Percentiles rank a stretch among this genome's conserved stretches.
These are phyloP conservation scores for Drosophila birchii DNA, from an alignment of 2,888 invertebrate species.

Conservation along the genomic window DNA sequence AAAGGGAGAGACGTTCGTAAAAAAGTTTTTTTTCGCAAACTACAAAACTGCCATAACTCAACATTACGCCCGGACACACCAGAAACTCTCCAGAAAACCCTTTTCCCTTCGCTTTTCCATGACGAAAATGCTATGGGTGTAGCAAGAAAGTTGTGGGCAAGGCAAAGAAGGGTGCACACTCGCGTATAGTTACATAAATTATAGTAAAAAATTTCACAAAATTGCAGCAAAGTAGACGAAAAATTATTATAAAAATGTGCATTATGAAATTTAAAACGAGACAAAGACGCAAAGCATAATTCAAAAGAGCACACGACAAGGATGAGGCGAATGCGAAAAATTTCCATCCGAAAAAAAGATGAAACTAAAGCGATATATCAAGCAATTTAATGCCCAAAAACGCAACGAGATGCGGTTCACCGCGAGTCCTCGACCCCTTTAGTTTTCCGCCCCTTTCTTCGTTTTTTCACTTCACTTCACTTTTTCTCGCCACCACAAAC, in stretches of 20 bases:
- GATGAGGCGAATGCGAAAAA: constrained; percentile 2
- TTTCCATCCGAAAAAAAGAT: constrained; percentile 37
- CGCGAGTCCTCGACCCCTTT: constrained; percentile 27
- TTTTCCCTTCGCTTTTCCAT: constrained; percentile 51
- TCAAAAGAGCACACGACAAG: constrained; percentile 41
- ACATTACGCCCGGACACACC: constrained; percentile 67
- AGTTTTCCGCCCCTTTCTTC: neutral
- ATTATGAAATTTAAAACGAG: constrained; percentile 78
- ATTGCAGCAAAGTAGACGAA: constrained; percentile 78
- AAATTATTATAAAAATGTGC: constrained; percentile 78
- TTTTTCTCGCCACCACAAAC: constrained; percentile 53
- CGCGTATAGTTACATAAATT: constrained; percentile 61
- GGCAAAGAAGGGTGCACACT: constrained; percentile 20
- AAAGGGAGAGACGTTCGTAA: constrained; percentile 54
- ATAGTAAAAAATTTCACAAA: constrained; percentile 74
- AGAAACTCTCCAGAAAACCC: constrained; percentile 27
- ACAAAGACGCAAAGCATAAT: constrained; percentile 74
- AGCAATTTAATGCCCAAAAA: constrained; percentile 78
- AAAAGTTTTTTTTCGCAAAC: constrained; percentile 69
- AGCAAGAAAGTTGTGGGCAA: constrained; percentile 48
- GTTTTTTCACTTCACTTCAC: neutral
- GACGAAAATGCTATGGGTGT: constrained; percentile 62
- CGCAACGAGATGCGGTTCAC: constrained; percentile 59
- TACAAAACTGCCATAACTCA: constrained; percentile 79
- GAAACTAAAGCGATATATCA: constrained; percentile 67